phyloP scores from a whole-genome alignment of 2,888 invertebrate genomes.

The Drepana falcataria region DNA sequence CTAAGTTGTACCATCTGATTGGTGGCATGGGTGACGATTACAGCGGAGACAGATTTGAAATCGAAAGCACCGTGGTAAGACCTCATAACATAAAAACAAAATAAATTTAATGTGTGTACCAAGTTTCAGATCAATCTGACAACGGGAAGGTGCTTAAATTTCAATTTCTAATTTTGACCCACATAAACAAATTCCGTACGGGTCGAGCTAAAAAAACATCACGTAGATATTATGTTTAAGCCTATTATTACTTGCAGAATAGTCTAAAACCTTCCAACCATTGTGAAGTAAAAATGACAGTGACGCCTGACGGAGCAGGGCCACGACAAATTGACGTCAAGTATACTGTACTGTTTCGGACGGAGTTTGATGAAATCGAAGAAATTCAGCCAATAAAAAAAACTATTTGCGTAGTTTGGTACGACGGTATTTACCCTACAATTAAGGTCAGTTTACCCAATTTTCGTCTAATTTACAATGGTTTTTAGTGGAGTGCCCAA shows the following conservation, averaged over 20 bases:
- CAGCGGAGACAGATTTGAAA: slow-evolving; percentile 50
- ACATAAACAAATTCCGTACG: too few species aligned
- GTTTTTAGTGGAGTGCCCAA: neutral
- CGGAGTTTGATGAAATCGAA: slow-evolving; percentile 53
- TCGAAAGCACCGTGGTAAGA: slow-evolving; percentile 53
- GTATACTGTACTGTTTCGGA: slow-evolving; percentile 57
- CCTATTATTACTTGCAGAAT: slow-evolving; percentile 35
- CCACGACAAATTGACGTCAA: slow-evolving; percentile 53
- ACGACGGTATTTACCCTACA: slow-evolving; percentile 68
- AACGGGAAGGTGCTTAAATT: too few species aligned
- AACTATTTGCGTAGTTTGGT: slow-evolving; percentile 61
- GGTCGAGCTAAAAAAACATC: too few species aligned
- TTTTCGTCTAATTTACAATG: too few species aligned
- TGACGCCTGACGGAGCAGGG: slow-evolving; percentile 58
- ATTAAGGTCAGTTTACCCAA: slow-evolving; percentile 41
- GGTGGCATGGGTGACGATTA: slow-evolving; percentile 61
- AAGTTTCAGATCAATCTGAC: too few species aligned
- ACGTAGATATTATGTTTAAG: too few species aligned
- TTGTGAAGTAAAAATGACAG: slow-evolving; percentile 48
- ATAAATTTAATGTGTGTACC: too few species aligned
- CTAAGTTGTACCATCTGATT: slow-evolving; percentile 48
- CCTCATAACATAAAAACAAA: neutral
- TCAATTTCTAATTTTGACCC: too few species aligned
- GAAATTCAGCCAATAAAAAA: slow-evolving; percentile 60
- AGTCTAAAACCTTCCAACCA: slow-evolving; percentile 58